Percentiles rank a stretch among this genome's conserved stretches.
These are phyloP conservation scores for Bolborhynchus lineola DNA, from an alignment of 2,113 vertebrate genomes.

Conservation along the genomic window DNA sequence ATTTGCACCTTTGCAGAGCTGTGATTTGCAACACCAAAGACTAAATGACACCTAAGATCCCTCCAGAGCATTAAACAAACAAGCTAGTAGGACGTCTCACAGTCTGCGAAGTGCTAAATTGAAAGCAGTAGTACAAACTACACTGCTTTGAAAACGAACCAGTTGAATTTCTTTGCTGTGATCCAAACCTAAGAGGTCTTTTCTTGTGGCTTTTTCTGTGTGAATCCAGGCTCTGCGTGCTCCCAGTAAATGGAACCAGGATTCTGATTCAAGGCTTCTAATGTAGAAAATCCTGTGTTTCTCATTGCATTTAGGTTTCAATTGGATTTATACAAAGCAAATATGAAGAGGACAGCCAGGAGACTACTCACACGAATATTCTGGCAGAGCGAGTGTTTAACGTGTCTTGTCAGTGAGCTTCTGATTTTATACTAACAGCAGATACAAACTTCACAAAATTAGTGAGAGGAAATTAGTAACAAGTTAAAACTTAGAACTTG, in stretches of 20 bases:
- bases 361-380: neutral
- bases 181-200: neutral
- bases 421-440: neutral
- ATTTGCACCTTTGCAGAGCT: neutral
- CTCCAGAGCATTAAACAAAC: constrained; percentile 12
- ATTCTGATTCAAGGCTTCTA: neutral
- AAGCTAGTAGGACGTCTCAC: neutral
- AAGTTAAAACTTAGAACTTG: neutral
- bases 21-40: constrained; percentile 24
- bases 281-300: neutral
- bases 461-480: neutral
- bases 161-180: neutral
- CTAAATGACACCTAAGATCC: constrained; percentile 14
- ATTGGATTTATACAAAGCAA: neutral
- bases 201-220: neutral
- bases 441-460: neutral
- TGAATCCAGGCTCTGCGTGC: neutral
- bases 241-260: neutral
- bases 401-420: neutral
- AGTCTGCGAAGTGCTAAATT: neutral
- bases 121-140: neutral
- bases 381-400: neutral
- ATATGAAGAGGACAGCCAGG: neutral
- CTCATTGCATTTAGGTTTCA: neutral
- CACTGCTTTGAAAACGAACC: neutral